Base-by-base conservation (phyloP, 2,888 invertebrate genomes). In the Imbricaverruca yamaguchii region DNA sequence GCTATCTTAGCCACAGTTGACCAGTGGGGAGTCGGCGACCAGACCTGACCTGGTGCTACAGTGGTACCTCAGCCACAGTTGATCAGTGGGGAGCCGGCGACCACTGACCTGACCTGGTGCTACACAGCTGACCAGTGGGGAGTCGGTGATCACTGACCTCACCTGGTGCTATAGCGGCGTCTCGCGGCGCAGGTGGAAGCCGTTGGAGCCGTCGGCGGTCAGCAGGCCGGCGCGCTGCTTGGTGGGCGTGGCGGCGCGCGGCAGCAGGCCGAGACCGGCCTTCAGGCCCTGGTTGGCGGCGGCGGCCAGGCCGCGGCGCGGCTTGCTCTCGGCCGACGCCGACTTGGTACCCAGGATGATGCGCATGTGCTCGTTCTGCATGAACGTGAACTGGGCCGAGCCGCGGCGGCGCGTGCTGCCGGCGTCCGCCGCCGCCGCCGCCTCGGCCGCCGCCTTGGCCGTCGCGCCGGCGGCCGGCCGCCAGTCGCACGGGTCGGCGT, bases 401-500 rank as follows among this genome's bases (percentile, higher is more conserved):
- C 81, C 81, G 81, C 83, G 81, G 23, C 80, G 84, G 80, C 81
- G 84, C 80, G 77, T 9, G 18, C 80, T 7, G 78, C 39, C 6
- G 74, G 23, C 78, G 57, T 56, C 80, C 15, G 81, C 81, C 69
- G 81, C 69, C 82, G 82, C 59, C 81, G 81, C 59, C 81, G 83
- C 11, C 57, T n/a, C 80, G 15, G 81, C 81, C 69, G 81, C 69
- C 82, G 82, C 59, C 39, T 39, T 4, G 39, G 39, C 39, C 4
- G 39, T 39, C 39, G 39, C 1, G 39, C 39, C 39, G 39, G 39
- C 39, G 80, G 82, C 55, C 81, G 83, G 83, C 11, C 88, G 88
- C 10, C 87, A 87, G 63, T 85, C 85, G 7, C 86, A 85, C 23
- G 87, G 87, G 59, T 87, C 86, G 56, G 87, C 86, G 82, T 86